Conservation (phyloP, 2,113 vertebrate species). For the Tautogolabrus adspersus region DNA sequence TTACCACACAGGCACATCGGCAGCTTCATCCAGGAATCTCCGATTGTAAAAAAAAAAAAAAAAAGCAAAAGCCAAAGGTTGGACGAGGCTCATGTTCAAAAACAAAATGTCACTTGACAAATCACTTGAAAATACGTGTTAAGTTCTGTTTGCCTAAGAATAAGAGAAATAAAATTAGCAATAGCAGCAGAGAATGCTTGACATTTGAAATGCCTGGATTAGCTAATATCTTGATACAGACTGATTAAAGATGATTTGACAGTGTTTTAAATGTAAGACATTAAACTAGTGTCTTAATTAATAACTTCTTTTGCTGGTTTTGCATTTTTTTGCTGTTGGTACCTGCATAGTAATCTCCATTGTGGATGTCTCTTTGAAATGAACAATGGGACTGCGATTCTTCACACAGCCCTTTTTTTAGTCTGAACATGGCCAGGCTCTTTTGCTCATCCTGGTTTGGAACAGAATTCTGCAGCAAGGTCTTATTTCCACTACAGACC, state of each 20-base stretch:
- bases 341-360: not conserved
- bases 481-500: slow-evolving; percentile 19
- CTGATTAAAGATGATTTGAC: too few species aligned
- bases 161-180: too few species aligned
- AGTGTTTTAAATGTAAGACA: too few species aligned
- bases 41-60: slow-evolving; percentile 28
- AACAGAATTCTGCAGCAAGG: slow-evolving; percentile 10
- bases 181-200: too few species aligned
- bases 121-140: too few species aligned
- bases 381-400: not conserved
- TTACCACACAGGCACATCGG: slow-evolving; percentile 23
- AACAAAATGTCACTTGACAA: too few species aligned
- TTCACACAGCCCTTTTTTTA: not conserved
- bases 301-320: too few species aligned
- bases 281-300: too few species aligned
- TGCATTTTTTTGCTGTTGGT: not conserved
- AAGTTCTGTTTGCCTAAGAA: too few species aligned
- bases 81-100: not conserved
- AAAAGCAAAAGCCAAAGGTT: not conserved
- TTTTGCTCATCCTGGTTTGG: slow-evolving; percentile 14
- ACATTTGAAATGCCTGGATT: too few species aligned
- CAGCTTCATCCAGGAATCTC: slow-evolving; percentile 7
- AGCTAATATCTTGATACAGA: too few species aligned
- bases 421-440: slow-evolving; percentile 4
- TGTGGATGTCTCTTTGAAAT: slow-evolving; percentile 16